A percentile compares a stretch with the other conserved stretches of the same genome.
Conservation (phyloP, 2,888 invertebrate species). For the Aelia acuminata region DNA sequence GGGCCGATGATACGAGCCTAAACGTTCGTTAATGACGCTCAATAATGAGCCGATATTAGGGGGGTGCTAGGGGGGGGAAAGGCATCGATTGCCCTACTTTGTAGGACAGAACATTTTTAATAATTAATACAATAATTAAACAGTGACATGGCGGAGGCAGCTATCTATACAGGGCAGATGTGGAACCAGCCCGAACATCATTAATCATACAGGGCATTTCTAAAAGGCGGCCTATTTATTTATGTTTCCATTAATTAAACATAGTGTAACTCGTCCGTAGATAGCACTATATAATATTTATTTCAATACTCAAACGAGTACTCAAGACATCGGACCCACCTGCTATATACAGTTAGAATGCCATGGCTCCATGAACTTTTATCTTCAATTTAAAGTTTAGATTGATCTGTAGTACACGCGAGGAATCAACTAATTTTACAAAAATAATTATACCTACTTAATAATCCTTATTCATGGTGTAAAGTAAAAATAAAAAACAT, state of each 20-base stretch:
- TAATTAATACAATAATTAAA: slow-evolving; percentile 34
- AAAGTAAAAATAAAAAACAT: no score
- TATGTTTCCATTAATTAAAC: neutral
- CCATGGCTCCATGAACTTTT: neutral
- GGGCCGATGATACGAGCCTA: neutral
- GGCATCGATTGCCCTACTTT: slow-evolving; percentile 39
- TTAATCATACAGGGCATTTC: slow-evolving; percentile 18
- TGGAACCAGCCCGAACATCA: neutral
- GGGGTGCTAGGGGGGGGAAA: neutral
- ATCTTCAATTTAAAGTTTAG: neutral
- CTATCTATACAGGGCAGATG: slow-evolving; percentile 27
- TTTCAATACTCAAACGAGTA: neutral
- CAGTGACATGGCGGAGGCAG: slow-evolving; percentile 11
- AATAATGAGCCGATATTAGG: slow-evolving; percentile 32
- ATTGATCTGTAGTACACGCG: neutral
- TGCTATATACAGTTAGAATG: neutral
- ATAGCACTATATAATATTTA: slow-evolving; percentile 31
- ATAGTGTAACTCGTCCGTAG: slow-evolving; percentile 29
- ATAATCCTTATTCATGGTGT: no score
- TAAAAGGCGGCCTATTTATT: slow-evolving; percentile 20
- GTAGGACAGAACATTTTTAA: slow-evolving; percentile 26
- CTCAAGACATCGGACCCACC: neutral
- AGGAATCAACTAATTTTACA: no score
- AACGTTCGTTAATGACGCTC: slow-evolving; percentile 28
- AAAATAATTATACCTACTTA: no score